Percentiles rank a stretch among this genome's conserved stretches.
Conservation (phyloP, 2,888 invertebrate genomes). For the Subacronicta megacephala region DNA sequence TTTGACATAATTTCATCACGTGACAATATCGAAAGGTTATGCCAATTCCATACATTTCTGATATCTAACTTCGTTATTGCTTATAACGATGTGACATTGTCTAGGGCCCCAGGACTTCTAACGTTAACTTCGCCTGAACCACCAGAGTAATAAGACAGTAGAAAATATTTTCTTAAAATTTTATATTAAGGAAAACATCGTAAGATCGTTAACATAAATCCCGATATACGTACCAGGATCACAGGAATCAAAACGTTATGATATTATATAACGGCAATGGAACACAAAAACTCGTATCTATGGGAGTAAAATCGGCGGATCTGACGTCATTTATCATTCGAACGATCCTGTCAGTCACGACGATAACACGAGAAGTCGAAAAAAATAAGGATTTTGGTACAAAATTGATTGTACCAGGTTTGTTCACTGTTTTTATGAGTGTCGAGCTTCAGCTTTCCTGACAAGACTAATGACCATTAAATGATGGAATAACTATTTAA, state of each 20-base stretch:
- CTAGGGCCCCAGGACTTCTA: no score
- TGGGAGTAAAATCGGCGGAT: conserved; percentile 29
- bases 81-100: no score
- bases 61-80: no score
- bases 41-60: no score
- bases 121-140: no score
- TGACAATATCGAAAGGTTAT: no score
- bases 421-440: conserved; percentile 6
- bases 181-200: no score
- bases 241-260: conserved; percentile 12
- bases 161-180: no score
- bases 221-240: conserved; percentile 7
- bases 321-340: conserved; percentile 49
- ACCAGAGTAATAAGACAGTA: no score
- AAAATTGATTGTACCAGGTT: conserved; percentile 29
- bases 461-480: not conserved
- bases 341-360: conserved; percentile 50
- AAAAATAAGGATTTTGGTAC: conserved; percentile 24
- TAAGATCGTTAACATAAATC: not conserved
- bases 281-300: conserved; percentile 37
- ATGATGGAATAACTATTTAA: not conserved
- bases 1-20: no score
- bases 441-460: not conserved
- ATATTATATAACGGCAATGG: conserved; percentile 22
- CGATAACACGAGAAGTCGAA: conserved; percentile 33